These are phyloP conservation scores for Eubasilissa regina DNA, from an alignment of 1,140 invertebrate genomes.

Conservation along the genomic window DNA sequence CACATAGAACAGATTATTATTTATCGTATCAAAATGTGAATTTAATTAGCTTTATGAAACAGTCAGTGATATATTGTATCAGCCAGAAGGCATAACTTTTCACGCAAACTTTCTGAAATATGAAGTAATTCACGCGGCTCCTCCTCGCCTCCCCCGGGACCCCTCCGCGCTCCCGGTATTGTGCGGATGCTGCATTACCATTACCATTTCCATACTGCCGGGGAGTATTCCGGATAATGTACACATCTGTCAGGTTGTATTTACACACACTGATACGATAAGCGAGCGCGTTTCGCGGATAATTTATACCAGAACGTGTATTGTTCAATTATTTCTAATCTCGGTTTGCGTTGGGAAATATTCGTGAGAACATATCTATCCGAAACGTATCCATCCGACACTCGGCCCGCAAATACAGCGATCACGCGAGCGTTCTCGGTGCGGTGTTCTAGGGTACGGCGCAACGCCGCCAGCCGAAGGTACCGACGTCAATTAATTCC, in stretches of 20 bases:
- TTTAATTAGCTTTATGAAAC: background rate
- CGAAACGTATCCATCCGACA: no score
- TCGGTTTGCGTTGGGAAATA: background rate
- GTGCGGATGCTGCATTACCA: constrained; percentile 19
- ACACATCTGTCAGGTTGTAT: constrained; percentile 11
- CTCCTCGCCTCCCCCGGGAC: background rate
- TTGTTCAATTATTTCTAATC: constrained; percentile 8
- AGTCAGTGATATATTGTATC: constrained; percentile 10
- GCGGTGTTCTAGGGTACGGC: no score
- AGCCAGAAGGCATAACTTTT: constrained; percentile 23
- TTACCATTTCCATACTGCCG: no score
- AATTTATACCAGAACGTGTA: constrained; percentile 9
- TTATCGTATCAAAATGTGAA: no score
- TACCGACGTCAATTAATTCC: no score
- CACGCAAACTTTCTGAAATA: constrained; percentile 28
- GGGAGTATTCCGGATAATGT: constrained; percentile 4
- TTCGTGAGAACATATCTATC: no score
- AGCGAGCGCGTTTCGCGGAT: constrained; percentile 8
- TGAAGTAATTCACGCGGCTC: constrained; percentile 20
- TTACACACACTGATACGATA: constrained; percentile 19
- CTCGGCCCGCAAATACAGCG: no score
- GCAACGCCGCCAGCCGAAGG: no score
- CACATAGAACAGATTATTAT: no score
- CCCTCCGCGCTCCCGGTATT: constrained; percentile 1
- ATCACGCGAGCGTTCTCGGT: no score